phyloP scores from a whole-genome alignment of 2,797 vertebrate species.

The Sebastes diaconus region DNA sequence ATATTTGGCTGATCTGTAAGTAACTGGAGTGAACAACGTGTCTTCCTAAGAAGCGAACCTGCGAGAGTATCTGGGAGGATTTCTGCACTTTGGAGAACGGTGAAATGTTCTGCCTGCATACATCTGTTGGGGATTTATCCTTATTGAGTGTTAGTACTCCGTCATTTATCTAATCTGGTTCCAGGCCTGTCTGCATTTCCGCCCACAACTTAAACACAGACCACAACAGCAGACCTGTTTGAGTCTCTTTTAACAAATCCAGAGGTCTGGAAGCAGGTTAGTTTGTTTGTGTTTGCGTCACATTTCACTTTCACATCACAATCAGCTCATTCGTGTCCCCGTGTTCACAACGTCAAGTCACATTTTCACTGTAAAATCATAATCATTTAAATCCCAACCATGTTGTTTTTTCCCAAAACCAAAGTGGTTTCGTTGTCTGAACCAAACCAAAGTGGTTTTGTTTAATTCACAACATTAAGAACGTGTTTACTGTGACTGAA shows the following conservation, averaged over 20 bases:
- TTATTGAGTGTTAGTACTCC: background rate
- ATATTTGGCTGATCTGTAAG: constrained; percentile 19
- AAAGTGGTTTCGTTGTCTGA: no score
- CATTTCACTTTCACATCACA: background rate
- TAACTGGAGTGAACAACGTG: background rate
- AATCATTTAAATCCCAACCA: no score
- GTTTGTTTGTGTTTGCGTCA: background rate
- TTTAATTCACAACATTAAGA: no score
- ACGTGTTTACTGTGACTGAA: no score
- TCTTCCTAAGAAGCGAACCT: constrained; percentile 35
- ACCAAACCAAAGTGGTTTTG: no score
- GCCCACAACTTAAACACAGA: background rate
- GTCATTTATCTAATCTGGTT: background rate
- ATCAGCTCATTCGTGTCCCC: no score
- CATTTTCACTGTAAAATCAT: no score
- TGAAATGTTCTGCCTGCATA: constrained; percentile 16
- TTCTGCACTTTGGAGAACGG: constrained; percentile 30
- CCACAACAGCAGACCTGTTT: no score
- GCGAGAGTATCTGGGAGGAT: background rate
- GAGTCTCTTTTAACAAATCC: background rate
- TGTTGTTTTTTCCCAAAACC: no score
- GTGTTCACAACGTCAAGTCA: no score
- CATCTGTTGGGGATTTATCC: background rate
- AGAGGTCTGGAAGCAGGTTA: background rate
- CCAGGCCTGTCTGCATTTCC: background rate